Evolutionary conservation across 2,797 vertebrate genomes (phyloP).

Genomic region (Acomys russatus): DNA sequence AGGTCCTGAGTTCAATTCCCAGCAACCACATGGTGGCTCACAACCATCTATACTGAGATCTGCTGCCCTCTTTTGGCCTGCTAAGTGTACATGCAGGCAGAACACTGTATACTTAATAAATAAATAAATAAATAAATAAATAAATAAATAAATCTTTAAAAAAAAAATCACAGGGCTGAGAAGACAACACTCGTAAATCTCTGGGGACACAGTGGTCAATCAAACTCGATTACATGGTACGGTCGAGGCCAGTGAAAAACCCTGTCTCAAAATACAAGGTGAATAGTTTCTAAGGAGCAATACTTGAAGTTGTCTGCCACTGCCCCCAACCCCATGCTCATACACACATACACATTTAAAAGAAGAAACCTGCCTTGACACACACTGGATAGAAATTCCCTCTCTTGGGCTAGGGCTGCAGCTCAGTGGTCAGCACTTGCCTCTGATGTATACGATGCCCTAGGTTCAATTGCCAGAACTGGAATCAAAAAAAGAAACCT

Average conservation of each 20-base stretch:
- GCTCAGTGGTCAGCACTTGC: background rate
- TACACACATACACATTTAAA: background rate
- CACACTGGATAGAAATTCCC: background rate
- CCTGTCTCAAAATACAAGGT: background rate
- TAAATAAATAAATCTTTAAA: no score
- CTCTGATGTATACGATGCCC: background rate
- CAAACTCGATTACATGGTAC: background rate
- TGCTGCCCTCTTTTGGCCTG: no score
- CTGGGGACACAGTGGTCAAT: no score
- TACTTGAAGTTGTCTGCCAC: background rate
- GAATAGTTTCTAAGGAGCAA: background rate
- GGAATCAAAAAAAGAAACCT: background rate
- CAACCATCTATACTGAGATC: no score
- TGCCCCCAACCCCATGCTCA: background rate
- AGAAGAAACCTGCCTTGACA: background rate
- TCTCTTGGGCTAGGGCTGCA: background rate
- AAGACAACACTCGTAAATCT: no score
- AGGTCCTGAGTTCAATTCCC: no score
- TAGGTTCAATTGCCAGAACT: background rate
- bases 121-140: no score
- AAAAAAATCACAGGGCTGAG: no score
- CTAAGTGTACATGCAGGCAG: no score
- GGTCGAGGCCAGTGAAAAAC: background rate
- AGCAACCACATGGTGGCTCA: no score
- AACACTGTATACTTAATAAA: no score